phyloP scores from a whole-genome alignment of 2,113 vertebrate genomes.

The Amphiprion percula region DNA sequence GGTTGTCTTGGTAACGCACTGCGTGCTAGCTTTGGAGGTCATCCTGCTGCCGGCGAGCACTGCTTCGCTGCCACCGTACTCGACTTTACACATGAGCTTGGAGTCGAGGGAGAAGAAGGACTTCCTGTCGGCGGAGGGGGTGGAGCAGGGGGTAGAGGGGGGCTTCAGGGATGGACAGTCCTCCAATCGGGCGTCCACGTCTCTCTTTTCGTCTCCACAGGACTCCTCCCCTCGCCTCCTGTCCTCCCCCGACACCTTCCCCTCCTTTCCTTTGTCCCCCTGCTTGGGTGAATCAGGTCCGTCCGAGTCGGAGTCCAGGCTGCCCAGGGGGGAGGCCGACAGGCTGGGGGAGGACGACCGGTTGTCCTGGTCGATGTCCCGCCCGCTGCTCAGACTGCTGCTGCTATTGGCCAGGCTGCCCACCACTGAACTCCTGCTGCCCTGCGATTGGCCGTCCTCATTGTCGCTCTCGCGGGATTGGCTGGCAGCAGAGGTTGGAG shows the following conservation, averaged over 20 bases:
- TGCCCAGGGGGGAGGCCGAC: conserved; percentile 93
- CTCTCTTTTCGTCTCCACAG: conserved; percentile 79
- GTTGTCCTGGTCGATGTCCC: conserved; percentile 99
- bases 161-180: conserved; percentile 87
- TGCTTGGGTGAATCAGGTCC: conserved; percentile 87
- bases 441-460: conserved; percentile 87
- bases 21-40: conserved; percentile 81
- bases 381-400: conserved; percentile 94
- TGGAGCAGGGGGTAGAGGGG: conserved; percentile 72
- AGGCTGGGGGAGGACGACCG: conserved; percentile 96
- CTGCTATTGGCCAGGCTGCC: conserved; percentile 96
- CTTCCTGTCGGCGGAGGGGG: conserved; percentile 81
- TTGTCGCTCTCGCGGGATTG: conserved; percentile 88
- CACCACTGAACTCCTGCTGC: conserved; percentile 90
- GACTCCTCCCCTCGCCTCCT: conserved; percentile 80
- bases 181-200: conserved; percentile 77
- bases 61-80: conserved; percentile 74
- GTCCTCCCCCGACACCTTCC: conserved; percentile 77
- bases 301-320: conserved; percentile 96
- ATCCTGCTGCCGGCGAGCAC: conserved; percentile 74
- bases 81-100: conserved; percentile 84
- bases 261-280: conserved; percentile 82
- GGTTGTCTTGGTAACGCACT: conserved; percentile 80
- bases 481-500: conserved; percentile 81
- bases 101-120: conserved; percentile 85